Conservation (phyloP, 2,113 vertebrate genomes). For the Spheniscus mendiculus region DNA sequence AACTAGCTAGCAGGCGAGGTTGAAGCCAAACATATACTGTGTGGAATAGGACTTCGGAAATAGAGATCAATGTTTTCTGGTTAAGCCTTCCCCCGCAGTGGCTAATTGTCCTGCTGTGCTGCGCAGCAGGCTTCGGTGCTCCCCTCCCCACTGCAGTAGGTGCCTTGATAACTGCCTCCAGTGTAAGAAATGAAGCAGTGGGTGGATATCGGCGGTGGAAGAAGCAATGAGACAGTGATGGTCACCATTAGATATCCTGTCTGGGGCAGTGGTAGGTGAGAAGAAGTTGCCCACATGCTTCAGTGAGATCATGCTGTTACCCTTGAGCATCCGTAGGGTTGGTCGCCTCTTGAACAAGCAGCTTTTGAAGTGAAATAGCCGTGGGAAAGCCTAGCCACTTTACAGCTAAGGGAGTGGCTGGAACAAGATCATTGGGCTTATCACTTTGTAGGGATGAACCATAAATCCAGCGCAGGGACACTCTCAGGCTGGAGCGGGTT, state of each 20-base stretch:
- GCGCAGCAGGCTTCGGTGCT: not conserved
- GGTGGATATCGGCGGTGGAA: not conserved
- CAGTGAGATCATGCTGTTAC: not conserved
- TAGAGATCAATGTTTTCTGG: not conserved
- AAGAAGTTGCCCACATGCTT: not conserved
- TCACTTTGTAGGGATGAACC: not conserved
- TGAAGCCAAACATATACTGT: not conserved
- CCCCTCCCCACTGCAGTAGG: not conserved
- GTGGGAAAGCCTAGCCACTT: not conserved
- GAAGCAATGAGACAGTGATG: fast-evolving
- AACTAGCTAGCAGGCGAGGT: not conserved
- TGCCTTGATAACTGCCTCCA: not conserved
- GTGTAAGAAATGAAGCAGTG: not conserved
- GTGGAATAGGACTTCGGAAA: not conserved
- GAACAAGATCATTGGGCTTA: not conserved
- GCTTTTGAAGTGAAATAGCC: not conserved
- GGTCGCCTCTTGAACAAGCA: not conserved
- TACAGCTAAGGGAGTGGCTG: not conserved
- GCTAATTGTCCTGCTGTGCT: not conserved
- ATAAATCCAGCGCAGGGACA: fast-evolving
- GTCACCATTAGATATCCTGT: not conserved
- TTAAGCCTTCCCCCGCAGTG: not conserved
- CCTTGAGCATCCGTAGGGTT: not conserved
- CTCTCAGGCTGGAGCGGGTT: not conserved
- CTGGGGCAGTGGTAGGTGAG: not conserved